Evolutionary conservation across 2,797 vertebrate species (phyloP).

Genomic region (Austrolebias charrua): DNA sequence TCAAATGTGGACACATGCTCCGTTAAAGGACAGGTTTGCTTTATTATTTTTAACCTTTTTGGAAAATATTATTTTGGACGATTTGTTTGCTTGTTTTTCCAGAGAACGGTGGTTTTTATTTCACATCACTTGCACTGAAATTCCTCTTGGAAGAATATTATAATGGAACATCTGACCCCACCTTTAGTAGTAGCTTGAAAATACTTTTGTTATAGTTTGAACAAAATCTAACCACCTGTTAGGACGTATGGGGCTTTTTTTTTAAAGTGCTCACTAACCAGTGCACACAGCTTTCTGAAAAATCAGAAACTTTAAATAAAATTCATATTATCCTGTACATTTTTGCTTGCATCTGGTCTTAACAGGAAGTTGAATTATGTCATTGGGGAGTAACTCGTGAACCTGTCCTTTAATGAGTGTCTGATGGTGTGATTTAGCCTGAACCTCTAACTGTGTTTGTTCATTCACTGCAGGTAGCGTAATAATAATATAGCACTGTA

Average conservation of each 20-base stretch:
- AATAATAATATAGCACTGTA: conserved; percentile 70
- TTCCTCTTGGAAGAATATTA: neutral
- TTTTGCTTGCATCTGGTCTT: conserved; percentile 2
- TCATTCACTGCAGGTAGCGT: conserved; percentile 72
- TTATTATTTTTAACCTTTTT: neutral
- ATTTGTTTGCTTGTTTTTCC: neutral
- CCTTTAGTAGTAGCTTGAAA: no score
- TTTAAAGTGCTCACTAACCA: no score
- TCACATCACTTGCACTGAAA: neutral
- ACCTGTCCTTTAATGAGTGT: conserved; percentile 41
- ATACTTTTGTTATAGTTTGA: no score
- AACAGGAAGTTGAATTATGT: neutral
- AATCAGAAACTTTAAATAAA: neutral
- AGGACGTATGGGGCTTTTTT: no score
- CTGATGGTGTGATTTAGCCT: conserved; percentile 54
- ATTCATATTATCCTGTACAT: neutral
- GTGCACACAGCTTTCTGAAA: neutral
- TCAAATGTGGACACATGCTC: conserved; percentile 34
- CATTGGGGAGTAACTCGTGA: conserved; percentile 6
- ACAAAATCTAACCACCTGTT: no score
- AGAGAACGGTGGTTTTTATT: neutral
- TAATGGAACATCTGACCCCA: neutral
- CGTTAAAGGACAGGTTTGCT: conserved; percentile 37
- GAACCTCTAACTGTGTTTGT: conserved; percentile 64
- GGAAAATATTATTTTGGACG: no score